Evolutionary conservation across 92 coral and sea anemone genomes (phyloP).

Genomic region (Paramuricea clavata): DNA sequence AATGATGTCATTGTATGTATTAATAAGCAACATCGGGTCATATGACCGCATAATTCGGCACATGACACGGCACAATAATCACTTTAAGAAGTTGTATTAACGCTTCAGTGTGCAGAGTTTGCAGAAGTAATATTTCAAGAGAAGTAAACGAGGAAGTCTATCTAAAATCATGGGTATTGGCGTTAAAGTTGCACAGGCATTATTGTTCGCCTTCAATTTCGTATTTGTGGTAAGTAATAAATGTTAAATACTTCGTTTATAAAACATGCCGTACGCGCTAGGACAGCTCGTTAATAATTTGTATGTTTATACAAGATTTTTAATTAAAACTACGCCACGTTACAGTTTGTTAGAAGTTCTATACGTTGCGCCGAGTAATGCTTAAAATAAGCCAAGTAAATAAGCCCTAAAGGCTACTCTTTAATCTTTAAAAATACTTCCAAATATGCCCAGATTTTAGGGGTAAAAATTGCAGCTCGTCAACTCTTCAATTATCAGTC

Average conservation of each 20-base stretch:
- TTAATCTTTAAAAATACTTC: not conserved
- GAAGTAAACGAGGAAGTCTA: not conserved
- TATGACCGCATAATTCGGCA: not conserved
- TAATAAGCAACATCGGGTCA: not conserved
- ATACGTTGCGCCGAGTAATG: not conserved
- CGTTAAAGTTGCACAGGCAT: constrained; percentile 4
- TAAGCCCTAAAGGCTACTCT: not conserved
- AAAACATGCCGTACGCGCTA: constrained; percentile 1
- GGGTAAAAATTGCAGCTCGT: not conserved
- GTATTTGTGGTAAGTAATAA: constrained; percentile 27
- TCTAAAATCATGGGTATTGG: constrained; percentile 26
- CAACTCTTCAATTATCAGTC: not conserved
- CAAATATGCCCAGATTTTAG: not conserved
- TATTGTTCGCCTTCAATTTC: constrained; percentile 30
- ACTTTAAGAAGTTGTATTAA: not conserved
- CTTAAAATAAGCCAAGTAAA: not conserved
- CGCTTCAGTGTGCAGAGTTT: not conserved
- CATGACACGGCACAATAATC: not conserved
- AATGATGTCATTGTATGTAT: constrained; percentile 1
- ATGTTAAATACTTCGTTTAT: not conserved
- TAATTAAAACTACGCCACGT: not conserved
- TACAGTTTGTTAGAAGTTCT: not conserved
- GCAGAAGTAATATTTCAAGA: not conserved
- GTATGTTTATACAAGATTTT: not conserved
- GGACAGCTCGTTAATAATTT: constrained; percentile 2